Evolutionary conservation across 2,797 vertebrate genomes (phyloP), one percentile per base, ranked within the genome.

Genomic region (Amniataba percoides): DNA sequence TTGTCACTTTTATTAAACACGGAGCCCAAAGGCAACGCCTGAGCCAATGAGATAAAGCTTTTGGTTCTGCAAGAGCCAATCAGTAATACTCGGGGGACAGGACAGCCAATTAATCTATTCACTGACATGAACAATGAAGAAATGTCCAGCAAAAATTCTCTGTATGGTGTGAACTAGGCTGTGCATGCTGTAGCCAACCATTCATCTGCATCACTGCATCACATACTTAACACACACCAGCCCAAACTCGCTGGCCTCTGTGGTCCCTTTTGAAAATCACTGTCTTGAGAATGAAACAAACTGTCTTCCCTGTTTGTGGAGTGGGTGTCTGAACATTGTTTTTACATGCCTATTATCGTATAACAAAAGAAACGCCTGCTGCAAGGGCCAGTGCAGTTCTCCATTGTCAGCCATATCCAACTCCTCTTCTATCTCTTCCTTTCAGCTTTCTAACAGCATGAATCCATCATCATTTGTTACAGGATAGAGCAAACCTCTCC

Each of bases 11-110:
- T 85, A 91, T 93, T 94, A 90, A 91, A 87, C 83, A 82, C 82
- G 1, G 77, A 81, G 80, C 82, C 87, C 87, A 88, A 88, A 93
- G 74, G 82, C 84, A 84, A 78, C 16, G 90, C 84, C 95, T 95
- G 93, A 92, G 86, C 94, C 93, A 94, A 94, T 93, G 92, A 94
- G 94, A 96, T 95, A 95, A 95, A 93, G 84, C 84, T 64, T 73
- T 83, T 65, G 70, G 87, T 93, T 94, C 87, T 89, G 86, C 87
- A 74, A 59, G 77, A 91, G 86, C 89, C 92, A 94, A 94, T 95
- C 90, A 88, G 83, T 87, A 88, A 90, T 75, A 81, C 79, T 90
- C 84, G 77, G 77, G 89, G 76, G 70, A 87, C 74, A 15, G 77
- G 83, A 87, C 85, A 90, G 87, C 83, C 90, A 95, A 95, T 95